A percentile compares a stretch with the other conserved stretches of the same genome.
Conservation (phyloP, 2,113 vertebrate genomes). For the Sinocyclocheilus maitianheensis region DNA sequence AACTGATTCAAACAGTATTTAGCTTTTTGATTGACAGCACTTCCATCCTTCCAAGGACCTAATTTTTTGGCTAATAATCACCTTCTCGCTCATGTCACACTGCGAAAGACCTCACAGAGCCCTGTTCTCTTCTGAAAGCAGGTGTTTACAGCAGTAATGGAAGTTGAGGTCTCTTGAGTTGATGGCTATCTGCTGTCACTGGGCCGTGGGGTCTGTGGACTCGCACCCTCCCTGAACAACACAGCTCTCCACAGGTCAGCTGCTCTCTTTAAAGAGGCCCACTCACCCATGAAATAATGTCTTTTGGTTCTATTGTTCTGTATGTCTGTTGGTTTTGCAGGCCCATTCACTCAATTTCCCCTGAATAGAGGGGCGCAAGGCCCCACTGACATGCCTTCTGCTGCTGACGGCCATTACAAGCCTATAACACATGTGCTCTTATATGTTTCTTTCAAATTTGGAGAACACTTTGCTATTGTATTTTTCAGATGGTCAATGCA, state of each 20-base stretch:
- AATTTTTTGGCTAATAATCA: conserved; percentile 6
- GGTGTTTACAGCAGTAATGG: conserved; percentile 57
- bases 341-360: conserved; percentile 76
- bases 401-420: conserved; percentile 60
- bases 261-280: conserved; percentile 75
- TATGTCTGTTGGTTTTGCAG: conserved; percentile 78
- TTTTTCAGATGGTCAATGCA: conserved; percentile 55
- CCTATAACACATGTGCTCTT: conserved; percentile 67
- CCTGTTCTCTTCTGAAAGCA: conserved; percentile 24
- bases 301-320: conserved; percentile 80
- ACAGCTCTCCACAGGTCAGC: conserved; percentile 80
- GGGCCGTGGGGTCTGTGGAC: conserved; percentile 61
- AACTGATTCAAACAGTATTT: neutral
- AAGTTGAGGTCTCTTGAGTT: conserved; percentile 37
- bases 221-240: conserved; percentile 73
- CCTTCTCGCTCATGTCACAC: conserved; percentile 12
- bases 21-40: neutral
- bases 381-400: conserved; percentile 79
- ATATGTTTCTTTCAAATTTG: conserved; percentile 61
- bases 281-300: conserved; percentile 83
- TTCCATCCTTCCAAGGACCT: neutral
- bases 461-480: conserved; percentile 66
- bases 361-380: conserved; percentile 73
- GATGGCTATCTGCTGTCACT: conserved; percentile 47
- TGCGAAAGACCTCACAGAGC: conserved; percentile 1